Evolutionary conservation across 2,888 invertebrate species (phyloP).

Genomic region (Acanthococcus lagerstroemiae): DNA sequence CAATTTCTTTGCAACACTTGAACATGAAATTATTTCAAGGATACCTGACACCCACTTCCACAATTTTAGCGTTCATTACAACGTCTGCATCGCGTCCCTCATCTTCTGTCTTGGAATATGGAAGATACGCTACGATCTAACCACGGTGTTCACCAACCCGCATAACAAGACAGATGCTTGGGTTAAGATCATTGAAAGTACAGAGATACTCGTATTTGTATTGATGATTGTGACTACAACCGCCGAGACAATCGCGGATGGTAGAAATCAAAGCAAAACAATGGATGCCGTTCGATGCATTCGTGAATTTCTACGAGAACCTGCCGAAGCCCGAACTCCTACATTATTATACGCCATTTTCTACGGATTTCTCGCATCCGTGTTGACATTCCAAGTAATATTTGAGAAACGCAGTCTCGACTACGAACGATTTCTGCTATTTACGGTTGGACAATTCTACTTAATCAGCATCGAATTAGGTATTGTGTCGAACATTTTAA

Average conservation of each 20-base stretch:
- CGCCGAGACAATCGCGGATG: neutral
- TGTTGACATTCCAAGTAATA: too few relatives aligned
- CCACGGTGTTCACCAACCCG: neutral
- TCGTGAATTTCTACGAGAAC: too few relatives aligned
- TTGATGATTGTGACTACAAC: neutral
- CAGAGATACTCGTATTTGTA: neutral
- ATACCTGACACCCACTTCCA: too few relatives aligned
- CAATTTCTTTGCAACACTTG: too few relatives aligned
- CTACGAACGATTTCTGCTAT: neutral
- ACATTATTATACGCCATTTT: too few relatives aligned
- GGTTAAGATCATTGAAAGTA: neutral
- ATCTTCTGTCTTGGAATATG: neutral
- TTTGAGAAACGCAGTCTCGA: too few relatives aligned
- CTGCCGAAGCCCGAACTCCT: too few relatives aligned
- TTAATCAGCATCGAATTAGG: neutral
- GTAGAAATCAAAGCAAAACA: too few relatives aligned
- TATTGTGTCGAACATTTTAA: neutral
- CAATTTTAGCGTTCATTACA: too few relatives aligned
- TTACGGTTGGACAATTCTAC: neutral
- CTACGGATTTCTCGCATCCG: too few relatives aligned
- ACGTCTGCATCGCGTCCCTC: neutral
- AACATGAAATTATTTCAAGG: too few relatives aligned
- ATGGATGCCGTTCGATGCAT: too few relatives aligned
- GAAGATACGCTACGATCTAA: neutral
- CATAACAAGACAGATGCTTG: neutral